Evolutionary conservation across 2,797 vertebrate genomes (phyloP), one percentile per base, ranked within the genome.

Genomic region (Strix occidentalis): DNA sequence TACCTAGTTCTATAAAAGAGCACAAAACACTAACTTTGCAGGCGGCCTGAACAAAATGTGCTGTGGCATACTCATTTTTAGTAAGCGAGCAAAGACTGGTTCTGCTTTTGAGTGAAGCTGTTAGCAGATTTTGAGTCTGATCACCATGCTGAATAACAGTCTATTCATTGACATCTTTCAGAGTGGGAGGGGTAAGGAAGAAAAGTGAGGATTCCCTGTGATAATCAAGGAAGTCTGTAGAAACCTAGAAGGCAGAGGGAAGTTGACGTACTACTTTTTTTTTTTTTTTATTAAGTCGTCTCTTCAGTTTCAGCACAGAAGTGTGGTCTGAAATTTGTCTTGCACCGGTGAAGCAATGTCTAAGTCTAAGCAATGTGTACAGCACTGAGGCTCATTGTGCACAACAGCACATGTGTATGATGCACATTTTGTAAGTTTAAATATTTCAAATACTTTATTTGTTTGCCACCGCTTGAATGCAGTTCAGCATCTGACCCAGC

Each of bases 401-500:
- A 35, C 66, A 60, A 21, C 37, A 31, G 65, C 72, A 77, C 16
- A 0, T 0, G 12, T 13, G 11, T n/a, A 10, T 31, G 46, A 39
- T 31, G 46, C 13, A n/a, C 51, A 4, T 71, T 77, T 77, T 58
- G 5, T 0, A 61, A 89, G 26, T 14, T 46, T 35, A n/a, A 50
- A 33, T 31, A 28, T 85, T 87, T 84, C 39, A 54, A 18, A 11
- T 72, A 2, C 31, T n/a, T 84, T 33, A 76, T 86, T 90, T 70
- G 48, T 84, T 92, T 91, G 65, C 76, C 76, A 61, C 72, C 6
- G 57, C 84, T 77, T 63, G 63, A 93, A 92, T 97, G 96, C 93
- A 97, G 1, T 97, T 97, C 96, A 94, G 92, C 92, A 53, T 51
- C 94, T 97, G 91, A 95, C 96, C 97, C 96, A 97, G 93, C 93